phyloP scores from a whole-genome alignment of 2,888 invertebrate species.

The Pristionchus fissidentatus region DNA sequence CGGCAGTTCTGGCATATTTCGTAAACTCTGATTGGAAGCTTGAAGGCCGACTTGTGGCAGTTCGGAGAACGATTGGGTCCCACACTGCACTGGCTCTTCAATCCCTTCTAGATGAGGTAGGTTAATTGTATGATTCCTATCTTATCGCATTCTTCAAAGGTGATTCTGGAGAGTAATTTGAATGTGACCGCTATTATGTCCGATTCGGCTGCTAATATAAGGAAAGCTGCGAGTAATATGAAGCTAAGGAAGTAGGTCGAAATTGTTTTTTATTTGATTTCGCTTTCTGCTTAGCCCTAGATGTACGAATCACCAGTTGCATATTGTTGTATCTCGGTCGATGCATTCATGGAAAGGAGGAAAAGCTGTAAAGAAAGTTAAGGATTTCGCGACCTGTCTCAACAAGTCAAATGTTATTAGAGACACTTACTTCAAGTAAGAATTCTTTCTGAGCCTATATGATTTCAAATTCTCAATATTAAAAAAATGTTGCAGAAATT shows the following conservation, averaged over 20 bases:
- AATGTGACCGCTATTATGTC: neutral
- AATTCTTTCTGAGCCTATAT: no score
- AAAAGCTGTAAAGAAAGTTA: neutral
- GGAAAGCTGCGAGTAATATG: neutral
- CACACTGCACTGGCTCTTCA: neutral
- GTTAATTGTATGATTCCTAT: no score
- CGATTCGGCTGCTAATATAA: neutral
- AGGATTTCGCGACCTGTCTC: neutral
- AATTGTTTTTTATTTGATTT: neutral
- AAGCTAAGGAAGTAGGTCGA: neutral
- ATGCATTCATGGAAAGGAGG: neutral
- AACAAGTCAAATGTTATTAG: no score
- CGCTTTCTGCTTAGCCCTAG: neutral
- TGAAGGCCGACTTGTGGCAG: neutral
- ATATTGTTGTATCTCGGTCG: neutral
- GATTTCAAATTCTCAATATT: no score
- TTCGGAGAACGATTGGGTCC: neutral
- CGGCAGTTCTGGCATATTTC: neutral
- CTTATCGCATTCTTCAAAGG: neutral
- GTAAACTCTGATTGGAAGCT: neutral
- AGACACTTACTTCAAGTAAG: no score
- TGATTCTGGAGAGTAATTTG: neutral
- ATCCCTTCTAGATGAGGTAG: neutral
- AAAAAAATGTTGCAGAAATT: no score
- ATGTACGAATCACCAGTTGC: constrained; percentile 9